Evolutionary conservation across 2,113 vertebrate species (phyloP), one percentile per base, ranked within the genome.

Genomic region (Prunella himalayana): DNA sequence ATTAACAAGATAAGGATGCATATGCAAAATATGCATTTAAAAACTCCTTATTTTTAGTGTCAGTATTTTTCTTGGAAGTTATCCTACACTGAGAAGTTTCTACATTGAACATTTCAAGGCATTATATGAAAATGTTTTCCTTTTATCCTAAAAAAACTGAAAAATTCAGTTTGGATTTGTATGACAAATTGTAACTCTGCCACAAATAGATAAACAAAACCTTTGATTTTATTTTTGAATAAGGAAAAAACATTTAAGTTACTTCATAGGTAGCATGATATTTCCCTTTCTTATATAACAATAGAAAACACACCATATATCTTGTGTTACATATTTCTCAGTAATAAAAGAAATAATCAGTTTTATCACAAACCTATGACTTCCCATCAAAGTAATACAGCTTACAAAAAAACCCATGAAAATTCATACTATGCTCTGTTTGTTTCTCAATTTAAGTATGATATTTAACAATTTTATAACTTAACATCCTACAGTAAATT

Each of bases 331-430:
- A 76, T 9, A 79, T 64, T 72, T 66, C 13, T 64, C 13, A 69
- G 49, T 79, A 82, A 56, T 49, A 75, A 66, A 73, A 83, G 0
- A 68, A 92, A 78, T 10, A 54, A 59, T 19, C 0, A 1, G 11
- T 51, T 91, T 86, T 63, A 77, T 61, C 35, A 54, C 18, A 88
- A 77, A 23, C 5, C 15, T 73, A 30, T 42, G 45, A 47, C 23
- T 78, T 83, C 33, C 15, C 21, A 63, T 53, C 19, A 77, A 7
- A 65, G 27, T 5, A 72, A 9, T 42, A 65, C 2, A 37, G 33
- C 9, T 65, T 57, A 50, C 59, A 45, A 56, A 63, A 30, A 5
- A 37, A 2, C 0, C 0, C 1, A 20, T 23, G 17, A 82, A 76
- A 90, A 68, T 61, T 69, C 3, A 13, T 30, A n/a, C 6, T 42